Evolutionary conservation across 2,797 vertebrate species (phyloP).

Genomic region (Psittacula echo): DNA sequence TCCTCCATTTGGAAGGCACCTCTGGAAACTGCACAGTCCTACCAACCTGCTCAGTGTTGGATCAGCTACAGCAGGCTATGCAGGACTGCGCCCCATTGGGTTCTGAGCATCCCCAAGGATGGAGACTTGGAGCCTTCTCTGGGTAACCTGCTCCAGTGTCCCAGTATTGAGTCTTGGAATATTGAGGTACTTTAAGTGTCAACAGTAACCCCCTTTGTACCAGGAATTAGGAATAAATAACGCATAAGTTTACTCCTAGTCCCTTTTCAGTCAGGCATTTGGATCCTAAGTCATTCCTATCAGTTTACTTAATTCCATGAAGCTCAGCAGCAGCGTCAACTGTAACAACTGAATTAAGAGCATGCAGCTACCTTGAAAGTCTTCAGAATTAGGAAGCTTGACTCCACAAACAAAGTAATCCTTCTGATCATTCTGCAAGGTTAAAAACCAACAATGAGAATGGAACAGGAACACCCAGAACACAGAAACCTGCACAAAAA

Average conservation of each 20-base stretch:
- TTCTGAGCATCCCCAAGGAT: neutral
- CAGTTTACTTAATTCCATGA: neutral
- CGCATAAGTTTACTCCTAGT: neutral
- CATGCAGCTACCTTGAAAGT: slow-evolving; percentile 93
- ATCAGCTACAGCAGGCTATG: neutral
- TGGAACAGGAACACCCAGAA: neutral
- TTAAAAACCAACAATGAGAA: slow-evolving; percentile 66
- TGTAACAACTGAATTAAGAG: neutral
- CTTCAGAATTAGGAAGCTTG: slow-evolving; percentile 98
- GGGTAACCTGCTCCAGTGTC: neutral
- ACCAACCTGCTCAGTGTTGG: neutral
- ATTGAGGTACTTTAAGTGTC: neutral
- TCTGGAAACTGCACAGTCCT: neutral
- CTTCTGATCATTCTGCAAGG: slow-evolving; percentile 90
- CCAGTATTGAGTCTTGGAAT: neutral
- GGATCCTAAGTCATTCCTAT: neutral
- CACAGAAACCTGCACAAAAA: neutral
- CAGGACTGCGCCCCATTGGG: neutral
- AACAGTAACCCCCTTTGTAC: neutral
- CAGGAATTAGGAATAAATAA: neutral
- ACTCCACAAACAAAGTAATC: slow-evolving; percentile 98
- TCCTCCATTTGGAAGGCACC: neutral
- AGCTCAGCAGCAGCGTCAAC: neutral
- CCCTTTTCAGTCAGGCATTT: neutral
- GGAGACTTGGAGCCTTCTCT: neutral